Evolutionary conservation across 1,140 invertebrate genomes (phyloP).

Genomic region (Matsumurasca onukii): DNA sequence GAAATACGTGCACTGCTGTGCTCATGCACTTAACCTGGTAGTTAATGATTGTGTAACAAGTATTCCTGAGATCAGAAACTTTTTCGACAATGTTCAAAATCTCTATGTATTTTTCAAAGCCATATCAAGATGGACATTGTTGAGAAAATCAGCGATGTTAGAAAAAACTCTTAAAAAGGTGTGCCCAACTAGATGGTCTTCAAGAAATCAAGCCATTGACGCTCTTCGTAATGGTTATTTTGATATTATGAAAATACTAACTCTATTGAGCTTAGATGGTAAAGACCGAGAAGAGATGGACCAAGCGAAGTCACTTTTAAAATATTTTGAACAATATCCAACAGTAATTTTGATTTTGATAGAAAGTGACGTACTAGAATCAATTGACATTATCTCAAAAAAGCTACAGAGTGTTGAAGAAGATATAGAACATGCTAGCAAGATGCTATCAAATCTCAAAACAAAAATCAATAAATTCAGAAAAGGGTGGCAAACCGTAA

Average conservation of each 20-base stretch:
- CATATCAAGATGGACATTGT: background rate
- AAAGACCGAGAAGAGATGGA: background rate
- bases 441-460: no score
- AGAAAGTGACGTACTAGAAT: background rate
- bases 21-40: constrained; percentile 2
- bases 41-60: background rate
- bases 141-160: background rate
- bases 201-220: background rate
- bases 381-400: background rate
- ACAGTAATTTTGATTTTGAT: background rate
- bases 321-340: background rate
- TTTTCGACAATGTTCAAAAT: background rate
- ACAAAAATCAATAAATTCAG: no score
- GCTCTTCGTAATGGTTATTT: background rate
- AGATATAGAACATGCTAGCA: no score
- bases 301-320: background rate
- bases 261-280: background rate
- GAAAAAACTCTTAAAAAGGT: background rate
- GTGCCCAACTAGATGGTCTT: no score
- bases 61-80: background rate
- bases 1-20: background rate
- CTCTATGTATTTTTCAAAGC: background rate
- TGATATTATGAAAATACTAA: background rate
- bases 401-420: no score
- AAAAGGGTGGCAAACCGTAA: no score